These are phyloP conservation scores for Temnothorax nylanderi DNA, from an alignment of 1,140 invertebrate species.

Conservation along the genomic window DNA sequence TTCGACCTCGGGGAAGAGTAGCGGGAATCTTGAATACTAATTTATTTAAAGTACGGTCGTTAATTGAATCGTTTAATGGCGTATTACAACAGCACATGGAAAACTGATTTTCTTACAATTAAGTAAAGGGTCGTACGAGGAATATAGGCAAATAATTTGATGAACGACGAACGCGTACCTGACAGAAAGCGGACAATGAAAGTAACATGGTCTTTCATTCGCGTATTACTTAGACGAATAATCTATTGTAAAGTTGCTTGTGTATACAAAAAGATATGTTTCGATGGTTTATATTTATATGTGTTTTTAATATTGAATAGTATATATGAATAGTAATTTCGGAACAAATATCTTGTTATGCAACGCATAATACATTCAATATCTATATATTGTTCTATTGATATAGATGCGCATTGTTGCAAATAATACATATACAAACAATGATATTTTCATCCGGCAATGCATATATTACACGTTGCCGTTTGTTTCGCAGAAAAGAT, in stretches of 20 bases:
- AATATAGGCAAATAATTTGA: not conserved
- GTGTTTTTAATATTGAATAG: not conserved
- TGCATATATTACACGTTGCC: not conserved
- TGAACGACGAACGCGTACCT: not conserved
- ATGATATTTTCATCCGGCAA: not conserved
- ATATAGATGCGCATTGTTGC: not conserved
- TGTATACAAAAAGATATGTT: not conserved
- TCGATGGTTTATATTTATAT: not conserved
- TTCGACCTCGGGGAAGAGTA: slow-evolving; percentile 6
- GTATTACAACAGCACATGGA: not conserved
- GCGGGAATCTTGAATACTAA: slow-evolving; percentile 46
- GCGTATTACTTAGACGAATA: not conserved
- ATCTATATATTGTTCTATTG: not conserved
- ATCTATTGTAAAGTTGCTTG: not conserved
- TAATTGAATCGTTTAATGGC: slow-evolving; percentile 47
- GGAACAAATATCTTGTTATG: not conserved
- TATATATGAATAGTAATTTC: not conserved
- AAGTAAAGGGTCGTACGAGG: not conserved
- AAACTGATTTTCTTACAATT: slow-evolving; percentile 16
- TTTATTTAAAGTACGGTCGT: slow-evolving; percentile 53
- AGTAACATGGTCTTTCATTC: not conserved
- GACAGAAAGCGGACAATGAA: not conserved
- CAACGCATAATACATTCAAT: not conserved
- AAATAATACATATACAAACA: not conserved
- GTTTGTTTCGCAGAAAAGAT: not conserved